Percentiles rank a stretch among this genome's conserved stretches.
Conservation (phyloP, 2,797 vertebrate species). For the Chelon labrosus region DNA sequence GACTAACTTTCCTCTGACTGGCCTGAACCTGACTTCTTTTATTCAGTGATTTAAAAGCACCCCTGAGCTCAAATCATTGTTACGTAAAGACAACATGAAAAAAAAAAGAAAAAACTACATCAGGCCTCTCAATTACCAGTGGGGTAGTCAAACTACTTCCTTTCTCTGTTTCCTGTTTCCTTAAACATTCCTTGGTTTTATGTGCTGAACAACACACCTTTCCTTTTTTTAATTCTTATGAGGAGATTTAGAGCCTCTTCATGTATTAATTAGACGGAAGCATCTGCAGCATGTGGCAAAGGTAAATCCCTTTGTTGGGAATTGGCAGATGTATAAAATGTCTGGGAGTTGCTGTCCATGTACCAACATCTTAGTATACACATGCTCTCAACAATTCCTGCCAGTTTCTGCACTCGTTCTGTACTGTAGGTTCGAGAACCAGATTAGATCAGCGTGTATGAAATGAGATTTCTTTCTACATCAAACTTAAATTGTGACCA, state of each 20-base stretch:
- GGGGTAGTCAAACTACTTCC: neutral
- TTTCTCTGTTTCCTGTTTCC: neutral
- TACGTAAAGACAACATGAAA: neutral
- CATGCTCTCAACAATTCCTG: conserved; percentile 21
- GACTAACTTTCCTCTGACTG: neutral
- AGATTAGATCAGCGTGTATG: conserved; percentile 56
- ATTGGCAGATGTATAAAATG: conserved; percentile 32
- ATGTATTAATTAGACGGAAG: conserved; percentile 56
- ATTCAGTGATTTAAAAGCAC: neutral
- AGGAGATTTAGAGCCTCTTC: conserved; percentile 15
- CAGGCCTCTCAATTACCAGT: conserved; percentile 16
- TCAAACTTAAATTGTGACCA: conserved; percentile 67
- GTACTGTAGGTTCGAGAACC: conserved; percentile 30
- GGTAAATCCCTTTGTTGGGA: conserved; percentile 57
- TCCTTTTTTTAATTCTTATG: neutral
- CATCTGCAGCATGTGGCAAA: conserved; percentile 48
- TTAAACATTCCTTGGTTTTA: neutral
- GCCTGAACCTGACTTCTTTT: neutral
- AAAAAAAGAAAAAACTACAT: neutral
- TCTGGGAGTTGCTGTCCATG: conserved; percentile 30
- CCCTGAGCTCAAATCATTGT: neutral
- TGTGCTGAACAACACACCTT: conserved; percentile 3
- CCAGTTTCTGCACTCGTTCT: neutral
- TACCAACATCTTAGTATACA: conserved; percentile 29
- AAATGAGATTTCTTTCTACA: conserved; percentile 66